Evolutionary conservation across 1,140 invertebrate genomes (phyloP).

Genomic region (Diachasma alloeum): DNA sequence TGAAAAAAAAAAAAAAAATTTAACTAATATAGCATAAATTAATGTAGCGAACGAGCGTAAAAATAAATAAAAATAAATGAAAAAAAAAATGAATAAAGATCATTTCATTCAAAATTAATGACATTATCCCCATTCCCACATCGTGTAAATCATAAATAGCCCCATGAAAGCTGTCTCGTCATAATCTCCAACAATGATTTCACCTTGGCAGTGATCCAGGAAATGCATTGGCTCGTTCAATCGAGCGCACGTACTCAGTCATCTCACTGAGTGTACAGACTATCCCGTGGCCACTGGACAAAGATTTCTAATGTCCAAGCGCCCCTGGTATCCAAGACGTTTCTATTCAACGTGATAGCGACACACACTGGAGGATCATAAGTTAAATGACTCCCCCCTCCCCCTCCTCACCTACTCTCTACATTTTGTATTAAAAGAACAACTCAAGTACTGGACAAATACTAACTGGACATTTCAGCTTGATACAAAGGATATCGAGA

Average conservation of each 20-base stretch:
- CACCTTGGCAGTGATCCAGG: constrained; percentile 53
- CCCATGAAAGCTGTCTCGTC: neutral
- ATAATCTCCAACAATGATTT: constrained; percentile 41
- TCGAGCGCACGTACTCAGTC: neutral
- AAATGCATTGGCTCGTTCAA: constrained; percentile 33
- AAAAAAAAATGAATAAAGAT: too few species aligned
- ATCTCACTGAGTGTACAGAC: neutral
- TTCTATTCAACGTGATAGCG: neutral
- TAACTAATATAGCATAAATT: too few species aligned
- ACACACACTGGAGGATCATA: neutral
- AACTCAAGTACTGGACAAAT: too few species aligned
- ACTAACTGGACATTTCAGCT: too few species aligned
- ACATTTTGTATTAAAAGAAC: too few species aligned
- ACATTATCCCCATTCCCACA: neutral
- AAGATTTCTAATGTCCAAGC: constrained; percentile 25
- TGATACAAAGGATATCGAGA: too few species aligned
- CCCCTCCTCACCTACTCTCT: too few species aligned
- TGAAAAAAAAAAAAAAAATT: too few species aligned
- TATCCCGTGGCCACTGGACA: constrained; percentile 13
- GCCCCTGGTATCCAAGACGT: constrained; percentile 21
- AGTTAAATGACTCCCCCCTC: too few species aligned
- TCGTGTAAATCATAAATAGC: constrained; percentile 7
- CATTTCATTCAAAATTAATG: neutral
- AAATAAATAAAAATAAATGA: too few species aligned
- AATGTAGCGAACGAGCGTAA: too few species aligned